Evolutionary conservation across 2,888 invertebrate species (phyloP).

Genomic region (Sacculina carcini): DNA sequence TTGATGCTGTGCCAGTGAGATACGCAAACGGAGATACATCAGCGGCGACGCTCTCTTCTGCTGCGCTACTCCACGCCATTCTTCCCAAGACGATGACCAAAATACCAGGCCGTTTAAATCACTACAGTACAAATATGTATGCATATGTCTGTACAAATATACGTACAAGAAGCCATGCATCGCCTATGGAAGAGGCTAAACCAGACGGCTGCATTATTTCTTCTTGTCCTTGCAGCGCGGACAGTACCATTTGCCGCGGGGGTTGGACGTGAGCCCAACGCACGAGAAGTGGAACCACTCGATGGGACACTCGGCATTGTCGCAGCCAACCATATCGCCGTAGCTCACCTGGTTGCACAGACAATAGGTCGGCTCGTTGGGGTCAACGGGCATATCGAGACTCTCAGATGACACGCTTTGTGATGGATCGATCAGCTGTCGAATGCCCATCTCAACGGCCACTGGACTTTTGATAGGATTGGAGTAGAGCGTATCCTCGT

Average conservation of each 20-base stretch:
- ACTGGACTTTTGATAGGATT: neutral
- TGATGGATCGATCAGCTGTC: neutral
- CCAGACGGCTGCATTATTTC: slow-evolving; percentile 16
- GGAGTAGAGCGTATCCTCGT: neutral
- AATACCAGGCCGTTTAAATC: no score
- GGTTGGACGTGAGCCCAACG: slow-evolving; percentile 65
- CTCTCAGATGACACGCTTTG: slow-evolving; percentile 32
- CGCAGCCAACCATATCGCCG: slow-evolving; percentile 91
- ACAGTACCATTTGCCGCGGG: slow-evolving; percentile 88
- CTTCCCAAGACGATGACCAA: no score
- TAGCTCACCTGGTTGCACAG: slow-evolving; percentile 80
- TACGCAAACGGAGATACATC: no score
- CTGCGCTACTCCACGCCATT: no score
- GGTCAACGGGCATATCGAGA: slow-evolving; percentile 41
- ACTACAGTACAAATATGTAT: no score
- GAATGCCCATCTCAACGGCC: neutral
- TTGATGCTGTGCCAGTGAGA: no score
- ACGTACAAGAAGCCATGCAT: neutral
- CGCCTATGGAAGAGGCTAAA: neutral
- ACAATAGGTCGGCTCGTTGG: slow-evolving; percentile 96
- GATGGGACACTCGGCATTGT: slow-evolving; percentile 56
- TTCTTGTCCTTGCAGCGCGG: slow-evolving; percentile 44
- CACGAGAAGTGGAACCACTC: slow-evolving; percentile 95
- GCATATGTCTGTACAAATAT: no score
- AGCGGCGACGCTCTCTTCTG: no score